A percentile compares a stretch with the other conserved stretches of the same genome.
phyloP scores from a whole-genome alignment of 2,113 vertebrate genomes.

The Clarias batrachus region DNA sequence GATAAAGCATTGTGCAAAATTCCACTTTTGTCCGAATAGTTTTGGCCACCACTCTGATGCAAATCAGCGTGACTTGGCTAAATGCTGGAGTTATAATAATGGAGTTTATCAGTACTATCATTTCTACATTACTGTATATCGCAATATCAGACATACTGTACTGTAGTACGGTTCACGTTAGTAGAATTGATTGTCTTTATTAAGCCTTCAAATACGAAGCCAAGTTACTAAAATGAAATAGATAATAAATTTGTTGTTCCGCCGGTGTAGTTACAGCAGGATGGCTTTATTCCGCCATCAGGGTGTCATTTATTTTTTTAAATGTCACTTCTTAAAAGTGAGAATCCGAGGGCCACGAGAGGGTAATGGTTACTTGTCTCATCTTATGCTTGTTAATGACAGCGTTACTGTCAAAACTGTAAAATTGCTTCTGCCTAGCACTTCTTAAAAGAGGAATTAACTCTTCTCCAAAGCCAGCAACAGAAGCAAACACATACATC shows the following conservation, averaged over 20 bases:
- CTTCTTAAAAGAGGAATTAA: conserved; percentile 54
- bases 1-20: too few species aligned
- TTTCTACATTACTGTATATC: not conserved
- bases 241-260: not conserved
- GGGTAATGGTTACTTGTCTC: conserved; percentile 45
- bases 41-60: too few species aligned
- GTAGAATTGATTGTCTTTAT: not conserved
- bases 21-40: too few species aligned
- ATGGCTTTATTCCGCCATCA: conserved; percentile 4
- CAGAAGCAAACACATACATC: conserved; percentile 47
- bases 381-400: conserved; percentile 45
- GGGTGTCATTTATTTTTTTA: conserved; percentile 19
- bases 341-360: conserved; percentile 30
- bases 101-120: too few species aligned
- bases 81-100: too few species aligned
- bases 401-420: conserved; percentile 55
- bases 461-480: conserved; percentile 47
- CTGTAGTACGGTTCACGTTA: not conserved
- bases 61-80: too few species aligned
- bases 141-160: not conserved
- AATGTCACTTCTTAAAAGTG: not conserved
- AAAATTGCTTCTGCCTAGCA: conserved; percentile 52
- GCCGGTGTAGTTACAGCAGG: not conserved
- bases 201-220: not conserved
- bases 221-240: not conserved